These are phyloP conservation scores for Panzeria rudis DNA, from an alignment of 2,888 invertebrate species.

Conservation along the genomic window DNA sequence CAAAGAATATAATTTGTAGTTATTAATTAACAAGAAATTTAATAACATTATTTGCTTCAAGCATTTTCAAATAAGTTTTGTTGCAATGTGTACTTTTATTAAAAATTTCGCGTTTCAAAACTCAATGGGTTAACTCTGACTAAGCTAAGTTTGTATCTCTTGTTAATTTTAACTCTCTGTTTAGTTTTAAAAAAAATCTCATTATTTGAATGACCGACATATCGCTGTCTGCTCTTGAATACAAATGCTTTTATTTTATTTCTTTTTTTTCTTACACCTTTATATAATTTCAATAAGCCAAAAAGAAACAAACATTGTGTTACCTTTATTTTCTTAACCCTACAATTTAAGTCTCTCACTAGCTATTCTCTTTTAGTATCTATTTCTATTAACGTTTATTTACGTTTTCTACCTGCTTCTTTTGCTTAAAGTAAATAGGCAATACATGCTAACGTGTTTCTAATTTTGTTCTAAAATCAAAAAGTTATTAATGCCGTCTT, in stretches of 20 bases:
- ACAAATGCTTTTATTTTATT: conserved; percentile 8
- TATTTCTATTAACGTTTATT: conserved; percentile 11
- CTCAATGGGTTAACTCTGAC: conserved; percentile 56
- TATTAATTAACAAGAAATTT: neutral
- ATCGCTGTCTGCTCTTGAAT: neutral
- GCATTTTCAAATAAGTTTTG: neutral
- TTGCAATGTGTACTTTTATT: neutral
- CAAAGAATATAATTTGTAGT: neutral
- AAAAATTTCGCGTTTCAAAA: neutral
- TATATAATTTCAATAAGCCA: conserved; percentile 42
- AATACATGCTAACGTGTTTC: conserved; percentile 30
- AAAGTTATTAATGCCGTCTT: neutral
- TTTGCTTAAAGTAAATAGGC: conserved; percentile 31
- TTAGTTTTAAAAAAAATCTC: conserved; percentile 30
- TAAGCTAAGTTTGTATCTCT: conserved; percentile 62
- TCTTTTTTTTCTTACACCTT: neutral
- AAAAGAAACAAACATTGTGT: conserved; percentile 68
- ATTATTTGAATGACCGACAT: conserved; percentile 26
- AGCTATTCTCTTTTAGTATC: neutral
- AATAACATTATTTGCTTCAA: neutral
- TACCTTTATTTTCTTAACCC: conserved; percentile 46
- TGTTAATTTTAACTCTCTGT: conserved; percentile 14
- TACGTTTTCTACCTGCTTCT: conserved; percentile 30
- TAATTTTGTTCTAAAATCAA: neutral
- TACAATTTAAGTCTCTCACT: conserved; percentile 14